Evolutionary conservation across 2,797 vertebrate species (phyloP), one percentile per base, ranked within the genome.

Genomic region (Darevskia nairensis): DNA sequence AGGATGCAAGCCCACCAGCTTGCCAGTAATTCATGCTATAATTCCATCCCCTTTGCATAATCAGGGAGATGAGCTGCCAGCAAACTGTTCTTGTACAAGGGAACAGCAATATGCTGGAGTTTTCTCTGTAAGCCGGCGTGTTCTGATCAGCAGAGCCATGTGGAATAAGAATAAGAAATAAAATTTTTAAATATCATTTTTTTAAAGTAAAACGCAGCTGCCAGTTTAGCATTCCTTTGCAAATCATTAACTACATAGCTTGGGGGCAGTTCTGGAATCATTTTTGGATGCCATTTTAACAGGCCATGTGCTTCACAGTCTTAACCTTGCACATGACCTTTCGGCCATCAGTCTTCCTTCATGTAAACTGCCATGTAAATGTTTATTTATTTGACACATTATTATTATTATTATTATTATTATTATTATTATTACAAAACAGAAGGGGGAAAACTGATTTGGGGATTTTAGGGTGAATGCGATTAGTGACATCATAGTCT

Each of bases 11-110:
- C 64, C 27, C 88, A 93, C 0, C 23, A 95, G 69, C 76, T 89
- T 87, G 92, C 94, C 91, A 96, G 94, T 95, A 96, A 96, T 94
- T 96, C 90, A 92, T 90, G 89, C 29, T 90, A 50, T 94, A 96
- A 95, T 96, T 96, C 93, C 87, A 90, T 94, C 1, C 96, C 94
- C 1, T 96, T 96, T 95, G 93, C 92, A 96, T 97, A 96, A 96
- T 95, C 94, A 95, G 82, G 89, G 85, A 94, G 87, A 95, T 96
- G 94, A 94, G 90, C 88, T 96, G 92, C 90, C 94, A 95, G 89
- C 81, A 82, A 74, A 79, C 86, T 94, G 64, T 84, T 94, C 94
- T 92, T 88, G 87, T 90, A 88, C 86, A 94, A 93, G 83, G 90
- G 80, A 66, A 87, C 13, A 93, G 79, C 71, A 93, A 85, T 76